A percentile compares a stretch with the other conserved stretches of the same genome.
These are phyloP conservation scores for Arenaria interpres DNA, from an alignment of 2,113 vertebrate species.

Conservation along the genomic window DNA sequence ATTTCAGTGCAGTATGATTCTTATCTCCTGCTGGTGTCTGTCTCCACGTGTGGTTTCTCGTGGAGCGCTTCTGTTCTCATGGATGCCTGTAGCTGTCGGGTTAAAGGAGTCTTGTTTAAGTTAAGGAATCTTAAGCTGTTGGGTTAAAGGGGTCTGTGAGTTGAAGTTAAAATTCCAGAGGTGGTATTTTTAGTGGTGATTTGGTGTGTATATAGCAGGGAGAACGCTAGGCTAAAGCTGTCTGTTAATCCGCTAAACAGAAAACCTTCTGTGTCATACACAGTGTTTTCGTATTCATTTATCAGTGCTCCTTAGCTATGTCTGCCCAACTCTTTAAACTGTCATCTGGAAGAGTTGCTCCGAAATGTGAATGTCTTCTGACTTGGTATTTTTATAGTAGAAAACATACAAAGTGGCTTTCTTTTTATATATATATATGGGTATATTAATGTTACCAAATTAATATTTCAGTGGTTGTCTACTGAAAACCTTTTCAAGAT, in stretches of 20 bases:
- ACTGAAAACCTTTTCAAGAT: neutral
- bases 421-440: too few relatives aligned
- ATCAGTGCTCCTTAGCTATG: neutral
- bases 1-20: neutral
- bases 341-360: neutral
- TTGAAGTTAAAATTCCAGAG: neutral
- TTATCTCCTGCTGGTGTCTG: neutral
- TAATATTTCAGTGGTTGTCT: neutral
- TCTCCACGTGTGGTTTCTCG: slow-evolving; percentile 22
- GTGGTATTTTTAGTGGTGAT: neutral
- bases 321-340: neutral
- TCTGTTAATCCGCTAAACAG: slow-evolving; percentile 19
- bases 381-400: neutral
- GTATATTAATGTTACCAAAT: neutral
- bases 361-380: neutral
- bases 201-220: neutral
- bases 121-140: too few relatives aligned
- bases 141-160: neutral
- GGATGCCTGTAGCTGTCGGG: neutral
- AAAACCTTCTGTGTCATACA: neutral
- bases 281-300: neutral
- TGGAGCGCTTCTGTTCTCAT: neutral
- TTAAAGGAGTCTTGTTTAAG: neutral
- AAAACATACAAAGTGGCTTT: neutral
- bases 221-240: neutral